phyloP scores from a whole-genome alignment of 2,113 vertebrate species.

The Diglossa brunneiventris region DNA sequence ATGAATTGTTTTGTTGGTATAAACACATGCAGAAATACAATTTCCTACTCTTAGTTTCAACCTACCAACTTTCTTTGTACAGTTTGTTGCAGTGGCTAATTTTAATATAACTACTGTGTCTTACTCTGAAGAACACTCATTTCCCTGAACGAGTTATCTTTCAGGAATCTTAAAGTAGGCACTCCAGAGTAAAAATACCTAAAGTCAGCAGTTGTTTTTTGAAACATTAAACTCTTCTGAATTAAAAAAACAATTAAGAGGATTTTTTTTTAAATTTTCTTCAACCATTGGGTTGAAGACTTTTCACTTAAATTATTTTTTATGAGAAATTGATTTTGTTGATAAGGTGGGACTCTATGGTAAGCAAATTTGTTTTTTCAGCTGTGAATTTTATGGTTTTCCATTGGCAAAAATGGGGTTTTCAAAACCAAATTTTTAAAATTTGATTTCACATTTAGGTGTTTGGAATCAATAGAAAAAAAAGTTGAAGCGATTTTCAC shows the following conservation, averaged over 20 bases:
- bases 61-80: slow-evolving; percentile 44
- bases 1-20: slow-evolving; percentile 76
- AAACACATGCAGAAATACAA: slow-evolving; percentile 65
- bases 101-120: neutral
- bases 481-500: neutral
- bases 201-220: neutral
- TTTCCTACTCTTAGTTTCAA: slow-evolving; percentile 61
- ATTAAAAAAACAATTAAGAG: neutral
- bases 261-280: neutral
- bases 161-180: neutral
- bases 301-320: neutral
- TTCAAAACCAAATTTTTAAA: neutral
- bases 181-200: neutral
- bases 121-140: neutral
- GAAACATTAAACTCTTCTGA: neutral
- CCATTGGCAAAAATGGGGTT: neutral
- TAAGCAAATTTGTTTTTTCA: neutral
- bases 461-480: neutral
- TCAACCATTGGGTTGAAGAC: neutral
- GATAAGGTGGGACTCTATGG: neutral
- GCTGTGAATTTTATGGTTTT: neutral
- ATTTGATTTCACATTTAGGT: neutral
- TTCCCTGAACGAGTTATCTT: neutral
- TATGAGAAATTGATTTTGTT: neutral
- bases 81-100: slow-evolving; percentile 43